Percentiles rank a stretch among this genome's conserved stretches.
Conservation (phyloP, 2,888 invertebrate species). For the Calliopum simillimum region DNA sequence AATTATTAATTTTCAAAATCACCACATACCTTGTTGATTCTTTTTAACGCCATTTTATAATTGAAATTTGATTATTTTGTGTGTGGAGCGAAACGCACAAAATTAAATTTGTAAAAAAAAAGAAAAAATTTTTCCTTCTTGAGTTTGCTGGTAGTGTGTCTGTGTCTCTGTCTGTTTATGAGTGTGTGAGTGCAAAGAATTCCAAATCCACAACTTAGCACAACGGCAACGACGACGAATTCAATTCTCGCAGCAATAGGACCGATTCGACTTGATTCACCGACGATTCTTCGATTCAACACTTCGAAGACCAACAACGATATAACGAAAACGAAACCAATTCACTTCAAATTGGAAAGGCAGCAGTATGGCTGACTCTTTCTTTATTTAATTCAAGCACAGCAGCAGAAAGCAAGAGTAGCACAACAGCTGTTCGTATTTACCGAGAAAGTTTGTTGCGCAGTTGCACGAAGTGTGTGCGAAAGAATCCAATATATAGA, state of each 20-base stretch:
- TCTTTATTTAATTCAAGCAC: constrained; percentile 13
- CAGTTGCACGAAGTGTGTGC: constrained; percentile 3
- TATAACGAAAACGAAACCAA: constrained; percentile 38
- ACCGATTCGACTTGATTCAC: constrained; percentile 48
- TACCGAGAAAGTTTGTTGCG: constrained; percentile 6
- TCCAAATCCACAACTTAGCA: constrained; percentile 29
- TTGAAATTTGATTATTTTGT: constrained; percentile 62
- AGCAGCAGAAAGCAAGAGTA: constrained; percentile 13
- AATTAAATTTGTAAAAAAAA: constrained; percentile 49
- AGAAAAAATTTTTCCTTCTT: constrained; percentile 44
- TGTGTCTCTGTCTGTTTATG: constrained; percentile 32
- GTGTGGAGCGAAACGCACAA: constrained; percentile 51
- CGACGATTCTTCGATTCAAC: constrained; percentile 35
- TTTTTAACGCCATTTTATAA: constrained; percentile 91
- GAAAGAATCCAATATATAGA: constrained; percentile 22
- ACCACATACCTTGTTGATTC: constrained; percentile 85
- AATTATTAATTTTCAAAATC: constrained; percentile 45
- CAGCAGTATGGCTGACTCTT: constrained; percentile 24
- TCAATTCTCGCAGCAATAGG: constrained; percentile 51
- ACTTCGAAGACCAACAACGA: constrained; percentile 35
- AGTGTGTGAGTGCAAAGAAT: constrained; percentile 33
- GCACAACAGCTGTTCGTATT: constrained; percentile 10
- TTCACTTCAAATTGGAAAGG: constrained; percentile 24
- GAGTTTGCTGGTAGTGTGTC: constrained; percentile 30
- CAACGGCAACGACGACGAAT: constrained; percentile 47